Percentiles rank a stretch among this genome's conserved stretches.
These are phyloP conservation scores for Tetramorium simillimum DNA, from an alignment of 1,140 invertebrate genomes.

Conservation along the genomic window DNA sequence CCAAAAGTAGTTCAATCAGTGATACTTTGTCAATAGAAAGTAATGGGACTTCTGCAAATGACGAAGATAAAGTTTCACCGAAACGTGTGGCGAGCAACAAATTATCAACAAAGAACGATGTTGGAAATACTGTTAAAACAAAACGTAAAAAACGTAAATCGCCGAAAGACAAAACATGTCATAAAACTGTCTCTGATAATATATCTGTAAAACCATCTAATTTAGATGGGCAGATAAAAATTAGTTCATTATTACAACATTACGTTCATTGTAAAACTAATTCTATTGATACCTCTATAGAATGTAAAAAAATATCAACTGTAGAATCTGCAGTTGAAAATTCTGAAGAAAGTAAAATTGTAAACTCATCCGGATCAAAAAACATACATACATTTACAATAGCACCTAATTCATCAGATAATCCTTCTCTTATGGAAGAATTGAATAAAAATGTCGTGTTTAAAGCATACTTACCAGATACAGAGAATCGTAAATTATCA, in stretches of 20 bases:
- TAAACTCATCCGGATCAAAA: background rate
- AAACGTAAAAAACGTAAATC: conserved; percentile 11
- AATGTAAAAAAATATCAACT: background rate
- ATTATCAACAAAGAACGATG: background rate
- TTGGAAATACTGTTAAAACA: background rate
- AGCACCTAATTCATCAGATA: background rate
- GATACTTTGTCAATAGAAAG: background rate
- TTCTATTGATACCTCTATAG: background rate
- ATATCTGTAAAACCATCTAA: background rate
- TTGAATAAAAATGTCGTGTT: conserved; percentile 70
- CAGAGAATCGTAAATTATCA: conserved; percentile 54
- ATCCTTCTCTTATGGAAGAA: conserved; percentile 67
- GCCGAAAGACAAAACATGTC: background rate
- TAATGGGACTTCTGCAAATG: background rate
- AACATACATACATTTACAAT: conserved; percentile 63
- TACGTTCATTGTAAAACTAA: background rate
- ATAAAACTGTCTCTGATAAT: background rate
- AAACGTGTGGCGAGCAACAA: background rate
- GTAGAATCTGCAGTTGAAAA: background rate
- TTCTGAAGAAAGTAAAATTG: conserved; percentile 11
- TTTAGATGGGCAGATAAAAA: conserved; percentile 24
- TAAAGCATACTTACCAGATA: conserved; percentile 67
- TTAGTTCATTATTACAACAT: conserved; percentile 45
- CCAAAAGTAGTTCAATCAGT: background rate
- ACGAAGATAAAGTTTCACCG: background rate